phyloP scores from a whole-genome alignment of 2,888 invertebrate genomes.

The Cryptophagus acutangulus region DNA sequence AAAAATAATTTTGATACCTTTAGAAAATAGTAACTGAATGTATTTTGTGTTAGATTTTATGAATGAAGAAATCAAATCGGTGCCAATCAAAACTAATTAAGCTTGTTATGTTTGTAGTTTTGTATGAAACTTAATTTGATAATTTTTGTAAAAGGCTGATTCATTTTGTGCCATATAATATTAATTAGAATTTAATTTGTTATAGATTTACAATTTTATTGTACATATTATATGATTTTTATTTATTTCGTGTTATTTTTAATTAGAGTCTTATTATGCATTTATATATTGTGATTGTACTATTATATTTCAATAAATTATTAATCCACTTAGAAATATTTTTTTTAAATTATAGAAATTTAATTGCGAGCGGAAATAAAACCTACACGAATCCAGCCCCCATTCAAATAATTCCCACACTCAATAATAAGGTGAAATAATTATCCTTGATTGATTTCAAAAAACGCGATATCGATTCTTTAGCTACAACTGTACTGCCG shows the following conservation, averaged over 20 bases:
- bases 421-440: no score
- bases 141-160: constrained; percentile 6
- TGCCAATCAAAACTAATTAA: constrained; percentile 13
- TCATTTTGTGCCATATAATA: constrained; percentile 16
- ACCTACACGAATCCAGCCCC: no score
- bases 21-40: constrained; percentile 1
- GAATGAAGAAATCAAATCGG: constrained; percentile 14
- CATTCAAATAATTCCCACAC: no score
- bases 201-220: constrained; percentile 9
- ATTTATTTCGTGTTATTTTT: background rate
- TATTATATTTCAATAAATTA: background rate
- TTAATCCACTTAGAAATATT: background rate
- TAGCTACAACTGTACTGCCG: background rate
- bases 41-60: constrained; percentile 1
- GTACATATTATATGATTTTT: constrained; percentile 5
- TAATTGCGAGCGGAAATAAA: no score
- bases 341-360: no score
- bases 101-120: constrained; percentile 8
- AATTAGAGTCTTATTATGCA: background rate
- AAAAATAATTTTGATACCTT: no score
- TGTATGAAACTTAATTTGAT: background rate
- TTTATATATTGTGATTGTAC: constrained; percentile 4
- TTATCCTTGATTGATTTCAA: no score
- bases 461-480: background rate
- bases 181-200: constrained; percentile 5